phyloP scores from a whole-genome alignment of 2,113 vertebrate genomes.

The Tinamus guttatus region DNA sequence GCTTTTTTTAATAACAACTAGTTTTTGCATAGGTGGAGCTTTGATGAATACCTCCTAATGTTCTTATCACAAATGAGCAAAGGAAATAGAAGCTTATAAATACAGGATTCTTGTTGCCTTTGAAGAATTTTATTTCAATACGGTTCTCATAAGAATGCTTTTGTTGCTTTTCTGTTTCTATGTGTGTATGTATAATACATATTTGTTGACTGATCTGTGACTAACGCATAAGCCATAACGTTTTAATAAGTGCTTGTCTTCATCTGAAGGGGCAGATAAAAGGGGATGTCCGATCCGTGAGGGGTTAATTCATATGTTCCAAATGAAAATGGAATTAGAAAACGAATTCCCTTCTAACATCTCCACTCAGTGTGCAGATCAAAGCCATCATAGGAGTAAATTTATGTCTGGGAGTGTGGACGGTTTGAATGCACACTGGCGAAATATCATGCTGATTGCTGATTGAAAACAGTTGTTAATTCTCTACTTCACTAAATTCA shows the following conservation, averaged over 20 bases:
- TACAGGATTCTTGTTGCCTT: constrained; percentile 26
- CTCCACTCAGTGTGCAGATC: constrained; percentile 74
- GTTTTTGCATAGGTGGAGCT: constrained; percentile 6
- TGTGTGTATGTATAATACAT: not conserved
- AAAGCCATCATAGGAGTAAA: constrained; percentile 83
- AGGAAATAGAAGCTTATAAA: constrained; percentile 56
- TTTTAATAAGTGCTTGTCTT: not conserved
- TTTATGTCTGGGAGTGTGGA: constrained; percentile 83
- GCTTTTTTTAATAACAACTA: not conserved
- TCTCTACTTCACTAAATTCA: constrained; percentile 93
- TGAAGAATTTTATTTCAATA: constrained; percentile 42
- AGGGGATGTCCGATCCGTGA: constrained; percentile 28
- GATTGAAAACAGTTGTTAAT: constrained; percentile 99
- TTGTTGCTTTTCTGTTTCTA: not conserved
- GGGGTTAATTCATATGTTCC: constrained; percentile 67
- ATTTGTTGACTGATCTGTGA: constrained; percentile 7
- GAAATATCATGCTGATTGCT: constrained; percentile 89
- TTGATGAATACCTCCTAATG: constrained; percentile 15
- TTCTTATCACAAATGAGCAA: constrained; percentile 47
- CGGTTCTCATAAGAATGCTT: constrained; percentile 15
- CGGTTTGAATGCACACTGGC: constrained; percentile 79
- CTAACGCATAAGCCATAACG: not conserved
- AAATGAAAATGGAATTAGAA: constrained; percentile 69
- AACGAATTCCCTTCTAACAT: constrained; percentile 71
- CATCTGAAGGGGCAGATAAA: constrained; percentile 21